These are phyloP conservation scores for Tetrax tetrax DNA, from an alignment of 2,113 vertebrate genomes.

Conservation along the genomic window DNA sequence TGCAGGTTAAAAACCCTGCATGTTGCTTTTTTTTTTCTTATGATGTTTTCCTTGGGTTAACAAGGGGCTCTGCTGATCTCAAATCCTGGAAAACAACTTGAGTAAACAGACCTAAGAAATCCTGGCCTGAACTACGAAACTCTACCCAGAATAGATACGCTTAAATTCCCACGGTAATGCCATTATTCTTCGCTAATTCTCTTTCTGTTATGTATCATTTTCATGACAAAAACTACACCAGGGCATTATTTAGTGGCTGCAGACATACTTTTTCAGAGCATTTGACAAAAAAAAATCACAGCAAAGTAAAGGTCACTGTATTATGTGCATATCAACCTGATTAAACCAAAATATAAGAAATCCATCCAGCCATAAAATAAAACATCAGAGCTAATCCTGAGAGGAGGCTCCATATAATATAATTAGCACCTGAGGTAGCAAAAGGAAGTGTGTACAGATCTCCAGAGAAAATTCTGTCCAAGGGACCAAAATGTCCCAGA, in stretches of 20 bases:
- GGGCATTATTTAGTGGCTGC: neutral
- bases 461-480: neutral
- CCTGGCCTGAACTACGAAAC: neutral
- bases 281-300: neutral
- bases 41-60: neutral
- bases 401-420: neutral
- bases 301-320: neutral
- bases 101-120: neutral
- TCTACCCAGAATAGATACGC: neutral
- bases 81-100: neutral
- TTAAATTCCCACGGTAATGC: neutral
- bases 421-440: constrained; percentile 5
- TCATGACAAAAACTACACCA: neutral
- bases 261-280: neutral
- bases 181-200: neutral
- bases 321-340: neutral
- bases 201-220: neutral
- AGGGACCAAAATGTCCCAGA: neutral
- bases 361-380: neutral
- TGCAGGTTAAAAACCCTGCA: neutral
- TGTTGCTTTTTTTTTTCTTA: neutral
- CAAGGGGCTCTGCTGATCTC: neutral
- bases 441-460: neutral
- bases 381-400: neutral
- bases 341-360: neutral